A percentile compares a stretch with the other conserved stretches of the same genome.
Evolutionary conservation across 2,888 invertebrate species (phyloP).

Genomic region (Trichopria drosophilae): DNA sequence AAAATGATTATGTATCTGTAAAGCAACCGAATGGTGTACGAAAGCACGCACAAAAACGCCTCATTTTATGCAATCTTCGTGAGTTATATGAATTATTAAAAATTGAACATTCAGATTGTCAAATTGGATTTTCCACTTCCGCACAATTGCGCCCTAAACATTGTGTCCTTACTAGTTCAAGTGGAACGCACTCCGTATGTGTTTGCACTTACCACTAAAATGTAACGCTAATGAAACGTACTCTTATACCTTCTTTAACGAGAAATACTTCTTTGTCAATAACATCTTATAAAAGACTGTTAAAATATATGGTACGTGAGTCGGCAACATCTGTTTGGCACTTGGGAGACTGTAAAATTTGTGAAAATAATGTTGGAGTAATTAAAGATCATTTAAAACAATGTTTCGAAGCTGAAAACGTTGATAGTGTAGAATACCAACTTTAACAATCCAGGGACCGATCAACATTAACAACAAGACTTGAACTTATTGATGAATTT

Average conservation of each 20-base stretch:
- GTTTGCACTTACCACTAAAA: conserved; percentile 8
- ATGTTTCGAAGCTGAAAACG: too few relatives aligned
- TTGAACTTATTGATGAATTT: too few relatives aligned
- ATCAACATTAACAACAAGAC: too few relatives aligned
- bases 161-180: too few relatives aligned
- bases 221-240: not conserved
- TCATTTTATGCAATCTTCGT: conserved; percentile 3
- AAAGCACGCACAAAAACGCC: not conserved
- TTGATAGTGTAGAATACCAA: too few relatives aligned
- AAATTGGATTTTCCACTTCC: too few relatives aligned
- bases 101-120: not conserved
- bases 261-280: not conserved
- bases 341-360: not conserved
- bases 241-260: not conserved
- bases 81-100: conserved; percentile 1
- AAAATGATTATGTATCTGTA: too few relatives aligned
- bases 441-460: too few relatives aligned
- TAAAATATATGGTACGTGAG: conserved; percentile 2
- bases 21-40: not conserved
- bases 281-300: conserved; percentile 1
- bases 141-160: too few relatives aligned
- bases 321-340: not conserved
- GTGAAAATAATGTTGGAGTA: conserved; percentile 1
- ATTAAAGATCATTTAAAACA: too few relatives aligned
- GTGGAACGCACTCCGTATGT: too few relatives aligned